Percentiles rank a stretch among this genome's conserved stretches.
These are phyloP conservation scores for Hafferia zeledoni DNA, from an alignment of 2,797 vertebrate genomes.

Conservation along the genomic window DNA sequence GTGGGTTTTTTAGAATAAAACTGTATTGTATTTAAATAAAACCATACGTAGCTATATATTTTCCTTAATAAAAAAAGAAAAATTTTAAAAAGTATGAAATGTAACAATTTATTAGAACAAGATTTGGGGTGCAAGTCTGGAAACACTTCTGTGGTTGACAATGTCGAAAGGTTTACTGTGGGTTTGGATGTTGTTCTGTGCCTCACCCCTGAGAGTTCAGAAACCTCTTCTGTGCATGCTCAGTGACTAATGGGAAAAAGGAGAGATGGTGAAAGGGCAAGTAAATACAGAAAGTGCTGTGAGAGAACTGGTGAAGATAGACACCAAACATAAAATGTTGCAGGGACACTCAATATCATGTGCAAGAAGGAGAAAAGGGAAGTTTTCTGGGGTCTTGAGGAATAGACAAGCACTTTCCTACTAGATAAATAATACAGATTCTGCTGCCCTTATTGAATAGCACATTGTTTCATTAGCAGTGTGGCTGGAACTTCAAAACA, in stretches of 20 bases:
- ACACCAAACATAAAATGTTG: background rate
- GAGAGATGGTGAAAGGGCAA: background rate
- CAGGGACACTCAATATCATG: background rate
- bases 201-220: slow-evolving; percentile 19
- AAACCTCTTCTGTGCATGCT: slow-evolving; percentile 59
- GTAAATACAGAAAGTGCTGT: slow-evolving; percentile 44
- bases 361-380: background rate
- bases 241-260: slow-evolving; percentile 4
- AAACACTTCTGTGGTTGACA: slow-evolving; percentile 36
- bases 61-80: slow-evolving; percentile 18
- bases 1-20: slow-evolving; percentile 56
- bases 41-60: slow-evolving; percentile 71
- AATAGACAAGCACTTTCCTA: background rate
- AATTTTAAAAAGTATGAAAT: slow-evolving; percentile 23
- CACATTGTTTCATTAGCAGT: background rate
- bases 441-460: background rate
- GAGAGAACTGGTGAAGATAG: background rate
- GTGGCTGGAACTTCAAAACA: background rate
- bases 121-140: slow-evolving; percentile 40
- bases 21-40: slow-evolving; percentile 72
- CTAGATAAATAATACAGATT: background rate
- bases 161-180: slow-evolving; percentile 47
- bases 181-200: slow-evolving; percentile 42
- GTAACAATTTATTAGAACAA: slow-evolving; percentile 46
- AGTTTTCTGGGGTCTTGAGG: background rate